A percentile compares a stretch with the other conserved stretches of the same genome.
Evolutionary conservation across 1,140 invertebrate genomes (phyloP).

Genomic region (Argopecten irradians): DNA sequence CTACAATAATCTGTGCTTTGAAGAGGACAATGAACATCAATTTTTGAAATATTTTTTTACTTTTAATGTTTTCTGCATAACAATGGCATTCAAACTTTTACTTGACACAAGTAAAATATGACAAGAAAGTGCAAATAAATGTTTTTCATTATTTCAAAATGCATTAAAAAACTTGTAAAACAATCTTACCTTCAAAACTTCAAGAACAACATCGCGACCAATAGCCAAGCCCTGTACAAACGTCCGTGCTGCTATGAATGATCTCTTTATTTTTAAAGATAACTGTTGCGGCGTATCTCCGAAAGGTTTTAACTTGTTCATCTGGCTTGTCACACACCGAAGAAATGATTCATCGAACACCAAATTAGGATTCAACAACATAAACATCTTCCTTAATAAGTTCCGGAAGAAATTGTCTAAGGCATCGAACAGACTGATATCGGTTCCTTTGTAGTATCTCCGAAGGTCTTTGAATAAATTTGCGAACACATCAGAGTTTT

Average conservation of each 20-base stretch:
- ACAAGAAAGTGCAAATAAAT: neutral
- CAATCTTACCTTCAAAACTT: constrained; percentile 86
- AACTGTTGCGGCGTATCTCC: constrained; percentile 95
- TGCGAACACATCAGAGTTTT: constrained; percentile 94
- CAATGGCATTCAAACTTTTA: neutral
- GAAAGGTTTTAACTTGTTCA: constrained; percentile 95
- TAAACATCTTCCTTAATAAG: constrained; percentile 96
- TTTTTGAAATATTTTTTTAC: neutral
- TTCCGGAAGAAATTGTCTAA: constrained; percentile 96
- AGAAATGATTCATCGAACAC: constrained; percentile 90
- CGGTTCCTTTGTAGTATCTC: constrained; percentile 86
- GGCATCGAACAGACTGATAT: constrained; percentile 87
- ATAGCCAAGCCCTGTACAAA: constrained; percentile 92
- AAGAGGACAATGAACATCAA: neutral
- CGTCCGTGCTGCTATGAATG: constrained; percentile 94
- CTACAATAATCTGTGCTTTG: neutral
- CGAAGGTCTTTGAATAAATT: constrained; percentile 94
- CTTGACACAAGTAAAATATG: neutral
- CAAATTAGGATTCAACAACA: constrained; percentile 93
- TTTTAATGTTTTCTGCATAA: neutral
- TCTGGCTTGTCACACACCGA: constrained; percentile 91
- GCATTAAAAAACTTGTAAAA: neutral
- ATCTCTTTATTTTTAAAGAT: constrained; percentile 90
- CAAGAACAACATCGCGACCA: constrained; percentile 89
- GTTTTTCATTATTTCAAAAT: neutral